Percentiles rank a stretch among this genome's conserved stretches.
phyloP scores from a whole-genome alignment of 2,888 invertebrate species.

The Platypus cylindrus region DNA sequence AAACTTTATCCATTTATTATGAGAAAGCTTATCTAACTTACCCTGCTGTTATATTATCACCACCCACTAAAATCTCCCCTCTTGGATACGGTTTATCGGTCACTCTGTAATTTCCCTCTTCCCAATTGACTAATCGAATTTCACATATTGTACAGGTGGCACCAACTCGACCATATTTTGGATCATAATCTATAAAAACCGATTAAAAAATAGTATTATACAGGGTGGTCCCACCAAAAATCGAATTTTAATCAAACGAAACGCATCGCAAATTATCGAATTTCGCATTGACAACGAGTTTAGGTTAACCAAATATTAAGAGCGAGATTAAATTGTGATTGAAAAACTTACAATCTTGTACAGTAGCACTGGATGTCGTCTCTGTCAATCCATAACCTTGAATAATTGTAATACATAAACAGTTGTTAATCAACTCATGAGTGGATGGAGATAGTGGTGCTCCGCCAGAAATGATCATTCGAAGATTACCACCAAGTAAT shows the following conservation, averaged over 20 bases:
- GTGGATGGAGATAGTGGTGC: slow-evolving; percentile 94
- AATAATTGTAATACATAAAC: slow-evolving; percentile 79
- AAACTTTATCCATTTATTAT: not conserved
- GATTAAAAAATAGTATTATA: not conserved
- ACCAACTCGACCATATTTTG: slow-evolving; percentile 67
- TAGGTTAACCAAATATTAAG: no score
- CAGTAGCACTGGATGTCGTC: slow-evolving; percentile 86
- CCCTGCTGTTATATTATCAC: slow-evolving; percentile 83
- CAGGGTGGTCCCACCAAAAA: not conserved
- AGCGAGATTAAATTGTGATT: not conserved
- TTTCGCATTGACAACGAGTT: no score
- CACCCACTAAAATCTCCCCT: slow-evolving; percentile 64
- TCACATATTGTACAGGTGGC: slow-evolving; percentile 76
- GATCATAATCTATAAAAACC: slow-evolving; percentile 35
- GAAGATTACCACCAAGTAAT: slow-evolving; percentile 79
- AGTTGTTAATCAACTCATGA: slow-evolving; percentile 84
- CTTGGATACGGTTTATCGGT: slow-evolving; percentile 77
- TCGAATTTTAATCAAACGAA: no score
- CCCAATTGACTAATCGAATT: slow-evolving; percentile 82
- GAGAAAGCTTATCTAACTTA: slow-evolving; percentile 4
- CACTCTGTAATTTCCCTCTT: slow-evolving; percentile 82
- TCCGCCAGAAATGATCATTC: slow-evolving; percentile 84
- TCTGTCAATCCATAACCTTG: slow-evolving; percentile 97
- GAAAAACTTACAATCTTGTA: slow-evolving; percentile 57
- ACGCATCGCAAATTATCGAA: no score